Conservation (phyloP, 1,140 invertebrate genomes). For the Babylonia areolata region DNA sequence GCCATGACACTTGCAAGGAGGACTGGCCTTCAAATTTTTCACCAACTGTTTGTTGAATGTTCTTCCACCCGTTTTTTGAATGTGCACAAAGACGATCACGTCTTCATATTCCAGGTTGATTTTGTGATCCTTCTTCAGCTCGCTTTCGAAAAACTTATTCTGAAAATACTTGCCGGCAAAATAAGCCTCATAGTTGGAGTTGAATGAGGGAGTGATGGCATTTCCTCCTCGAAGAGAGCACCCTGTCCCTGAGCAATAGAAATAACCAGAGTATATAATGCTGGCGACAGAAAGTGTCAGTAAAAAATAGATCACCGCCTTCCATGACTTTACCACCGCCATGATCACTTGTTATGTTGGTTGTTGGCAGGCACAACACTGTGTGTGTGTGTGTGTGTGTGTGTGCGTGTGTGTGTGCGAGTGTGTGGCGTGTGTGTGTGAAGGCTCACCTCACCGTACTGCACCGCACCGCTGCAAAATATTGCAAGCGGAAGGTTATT, state of each 20-base stretch:
- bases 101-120: conserved; percentile 78
- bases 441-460: no score
- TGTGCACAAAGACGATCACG: conserved; percentile 98
- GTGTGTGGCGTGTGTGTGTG: no score
- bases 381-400: no score
- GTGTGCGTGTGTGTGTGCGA: no score
- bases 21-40: conserved; percentile 89
- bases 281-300: not conserved
- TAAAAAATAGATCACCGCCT: not conserved
- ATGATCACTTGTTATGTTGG: no score
- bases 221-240: conserved; percentile 27
- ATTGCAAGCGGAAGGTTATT: no score
- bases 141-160: conserved; percentile 37
- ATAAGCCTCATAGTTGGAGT: conserved; percentile 36
- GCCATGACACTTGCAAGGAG: conserved; percentile 67
- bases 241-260: conserved; percentile 5
- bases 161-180: conserved; percentile 33
- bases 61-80: conserved; percentile 96
- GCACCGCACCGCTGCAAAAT: no score
- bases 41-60: conserved; percentile 96
- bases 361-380: no score
- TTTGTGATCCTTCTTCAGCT: conserved; percentile 44
- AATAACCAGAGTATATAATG: conserved; percentile 35
- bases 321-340: conserved; percentile 24
- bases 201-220: not conserved